These are phyloP conservation scores for Empidonax alnorum DNA, from an alignment of 2,113 vertebrate species.

Conservation along the genomic window DNA sequence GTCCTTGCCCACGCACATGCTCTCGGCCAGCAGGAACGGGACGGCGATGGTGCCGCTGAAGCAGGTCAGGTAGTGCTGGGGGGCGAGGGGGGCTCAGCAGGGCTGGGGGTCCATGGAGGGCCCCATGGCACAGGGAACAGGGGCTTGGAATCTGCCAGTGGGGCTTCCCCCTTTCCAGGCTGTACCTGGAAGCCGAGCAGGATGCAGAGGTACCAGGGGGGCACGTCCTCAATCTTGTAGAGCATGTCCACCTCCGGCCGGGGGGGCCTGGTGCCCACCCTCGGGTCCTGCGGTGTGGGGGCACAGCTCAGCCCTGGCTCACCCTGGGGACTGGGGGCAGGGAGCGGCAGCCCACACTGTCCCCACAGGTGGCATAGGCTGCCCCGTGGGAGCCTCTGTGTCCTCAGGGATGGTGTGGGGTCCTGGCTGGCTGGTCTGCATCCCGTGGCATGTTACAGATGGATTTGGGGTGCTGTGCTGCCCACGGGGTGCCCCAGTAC, in stretches of 20 bases:
- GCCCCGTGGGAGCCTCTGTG: not conserved
- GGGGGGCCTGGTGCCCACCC: not conserved
- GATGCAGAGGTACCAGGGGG: slow-evolving; percentile 95
- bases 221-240: slow-evolving; percentile 92
- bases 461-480: not conserved
- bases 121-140: accelerated
- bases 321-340: accelerated
- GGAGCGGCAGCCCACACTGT: not conserved
- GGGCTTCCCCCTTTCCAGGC: not conserved
- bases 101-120: not conserved
- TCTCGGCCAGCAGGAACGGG: slow-evolving; percentile 93
- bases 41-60: slow-evolving; percentile 96
- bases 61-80: slow-evolving; percentile 95
- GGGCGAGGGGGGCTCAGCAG: not conserved
- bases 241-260: slow-evolving; percentile 84
- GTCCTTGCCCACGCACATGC: slow-evolving; percentile 91
- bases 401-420: not conserved
- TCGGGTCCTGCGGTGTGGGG: not conserved
- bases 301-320: not conserved
- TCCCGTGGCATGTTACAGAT: accelerated
- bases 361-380: not conserved
- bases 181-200: slow-evolving; percentile 94
- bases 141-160: not conserved
- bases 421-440: not conserved
- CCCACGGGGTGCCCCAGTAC: not conserved